phyloP scores from a whole-genome alignment of 2,113 vertebrate species.

The Festucalex cinctus region DNA sequence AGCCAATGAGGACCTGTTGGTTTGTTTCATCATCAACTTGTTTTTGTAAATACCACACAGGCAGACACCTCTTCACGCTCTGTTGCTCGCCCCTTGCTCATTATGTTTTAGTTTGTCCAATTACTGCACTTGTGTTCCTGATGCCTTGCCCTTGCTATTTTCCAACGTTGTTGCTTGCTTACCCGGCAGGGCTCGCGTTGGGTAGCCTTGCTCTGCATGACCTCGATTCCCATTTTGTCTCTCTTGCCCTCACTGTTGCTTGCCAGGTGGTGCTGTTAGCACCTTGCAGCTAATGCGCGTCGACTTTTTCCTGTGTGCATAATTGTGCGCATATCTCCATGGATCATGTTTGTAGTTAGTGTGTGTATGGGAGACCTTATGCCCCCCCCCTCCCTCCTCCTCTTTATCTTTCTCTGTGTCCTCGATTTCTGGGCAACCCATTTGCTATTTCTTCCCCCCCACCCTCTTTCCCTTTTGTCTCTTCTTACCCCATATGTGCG shows the following conservation, averaged over 20 bases:
- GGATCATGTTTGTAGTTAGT: slow-evolving; percentile 28
- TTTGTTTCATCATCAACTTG: not conserved
- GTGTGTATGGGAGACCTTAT: slow-evolving; percentile 8
- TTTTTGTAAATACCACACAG: not conserved
- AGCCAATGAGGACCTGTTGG: not conserved
- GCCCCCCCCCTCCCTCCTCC: slow-evolving; percentile 1
- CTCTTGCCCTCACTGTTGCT: slow-evolving; percentile 37
- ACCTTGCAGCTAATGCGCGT: slow-evolving; percentile 49
- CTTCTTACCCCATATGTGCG: slow-evolving; percentile 30
- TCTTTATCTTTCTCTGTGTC: slow-evolving; percentile 27
- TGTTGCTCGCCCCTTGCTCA: not conserved
- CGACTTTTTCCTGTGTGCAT: not conserved
- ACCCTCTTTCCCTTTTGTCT: slow-evolving; percentile 10
- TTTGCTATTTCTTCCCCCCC: not conserved
- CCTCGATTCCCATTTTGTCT: slow-evolving; percentile 57
- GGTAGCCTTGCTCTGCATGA: slow-evolving; percentile 57
- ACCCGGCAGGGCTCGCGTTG: slow-evolving; percentile 30
- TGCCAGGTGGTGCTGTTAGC: slow-evolving; percentile 53
- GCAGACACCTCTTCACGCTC: not conserved
- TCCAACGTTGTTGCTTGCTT: not conserved
- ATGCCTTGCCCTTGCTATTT: no score
- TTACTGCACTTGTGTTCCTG: not conserved
- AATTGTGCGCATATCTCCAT: slow-evolving; percentile 3
- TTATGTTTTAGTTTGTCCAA: not conserved
- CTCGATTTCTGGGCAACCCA: slow-evolving; percentile 42